These are phyloP conservation scores for Seira ritae DNA, from an alignment of 2,888 invertebrate species.

Conservation along the genomic window DNA sequence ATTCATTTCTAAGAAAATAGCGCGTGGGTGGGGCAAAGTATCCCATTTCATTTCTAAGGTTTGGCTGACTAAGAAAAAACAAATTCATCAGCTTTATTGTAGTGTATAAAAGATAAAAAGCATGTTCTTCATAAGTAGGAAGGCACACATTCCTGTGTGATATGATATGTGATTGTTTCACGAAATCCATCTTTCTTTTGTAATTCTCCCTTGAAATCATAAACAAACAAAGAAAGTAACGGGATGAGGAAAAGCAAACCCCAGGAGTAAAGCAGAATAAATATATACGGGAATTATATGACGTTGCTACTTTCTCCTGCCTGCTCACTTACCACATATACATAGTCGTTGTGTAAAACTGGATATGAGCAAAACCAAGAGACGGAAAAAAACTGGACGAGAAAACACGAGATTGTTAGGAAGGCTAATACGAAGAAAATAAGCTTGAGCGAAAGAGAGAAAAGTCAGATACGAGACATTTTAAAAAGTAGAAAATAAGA, in stretches of 20 bases:
- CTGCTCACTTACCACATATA: neutral
- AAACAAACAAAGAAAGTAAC: constrained; percentile 4
- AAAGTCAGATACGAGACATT: constrained; percentile 1
- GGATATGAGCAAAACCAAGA: neutral
- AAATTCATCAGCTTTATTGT: too few species aligned
- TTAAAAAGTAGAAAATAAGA: constrained; percentile 12
- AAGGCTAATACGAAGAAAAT: constrained; percentile 8
- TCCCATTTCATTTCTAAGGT: too few species aligned
- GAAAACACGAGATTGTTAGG: too few species aligned
- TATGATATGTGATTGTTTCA: too few species aligned
- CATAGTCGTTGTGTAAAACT: neutral
- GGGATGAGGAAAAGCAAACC: constrained; percentile 8
- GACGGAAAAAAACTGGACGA: neutral
- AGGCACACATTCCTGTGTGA: too few species aligned
- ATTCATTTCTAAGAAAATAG: neutral
- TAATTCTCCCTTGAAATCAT: neutral
- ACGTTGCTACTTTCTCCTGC: too few species aligned
- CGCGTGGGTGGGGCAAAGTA: neutral
- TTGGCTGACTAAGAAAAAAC: too few species aligned
- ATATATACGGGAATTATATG: neutral
- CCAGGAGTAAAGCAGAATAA: neutral
- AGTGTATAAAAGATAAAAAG: too few species aligned
- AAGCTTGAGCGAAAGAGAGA: constrained; percentile 1
- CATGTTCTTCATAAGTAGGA: too few species aligned
- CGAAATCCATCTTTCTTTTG: too few species aligned